These are phyloP conservation scores for Phyllopteryx taeniolatus DNA, from an alignment of 2,113 vertebrate species.

Conservation along the genomic window DNA sequence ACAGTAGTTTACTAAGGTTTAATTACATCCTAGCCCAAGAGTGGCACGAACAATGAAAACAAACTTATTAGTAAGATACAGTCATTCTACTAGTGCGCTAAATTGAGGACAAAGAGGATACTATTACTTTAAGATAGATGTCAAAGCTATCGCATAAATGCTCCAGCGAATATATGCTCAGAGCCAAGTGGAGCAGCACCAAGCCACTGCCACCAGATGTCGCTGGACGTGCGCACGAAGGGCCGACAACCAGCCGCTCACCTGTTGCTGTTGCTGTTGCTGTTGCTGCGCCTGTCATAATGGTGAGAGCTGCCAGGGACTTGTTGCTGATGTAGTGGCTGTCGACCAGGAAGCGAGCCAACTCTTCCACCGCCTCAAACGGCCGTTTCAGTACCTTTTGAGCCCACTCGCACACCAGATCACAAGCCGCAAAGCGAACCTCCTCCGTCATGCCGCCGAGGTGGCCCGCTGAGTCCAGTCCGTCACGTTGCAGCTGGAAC, in stretches of 20 bases:
- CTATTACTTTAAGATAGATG: too few relatives aligned
- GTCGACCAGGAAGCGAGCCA: conserved; percentile 95
- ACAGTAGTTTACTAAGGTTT: too few relatives aligned
- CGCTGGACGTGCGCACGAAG: conserved; percentile 17
- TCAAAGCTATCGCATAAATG: too few relatives aligned
- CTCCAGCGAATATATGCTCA: too few relatives aligned
- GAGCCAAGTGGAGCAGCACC: conserved; percentile 7
- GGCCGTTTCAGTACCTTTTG: conserved; percentile 97
- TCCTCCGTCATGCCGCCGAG: conserved; percentile 87
- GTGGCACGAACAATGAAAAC: too few relatives aligned
- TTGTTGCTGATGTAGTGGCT: conserved; percentile 98
- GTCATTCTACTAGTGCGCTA: too few relatives aligned
- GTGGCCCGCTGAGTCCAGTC: conserved; percentile 81
- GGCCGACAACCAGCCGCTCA: conserved; percentile 42
- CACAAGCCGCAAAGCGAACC: conserved; percentile 88
- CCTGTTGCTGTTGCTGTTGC: conserved; percentile 85
- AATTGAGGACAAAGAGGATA: too few relatives aligned
- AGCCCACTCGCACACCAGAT: conserved; percentile 97
- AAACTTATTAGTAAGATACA: too few relatives aligned
- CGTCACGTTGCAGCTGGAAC: conserved; percentile 80
- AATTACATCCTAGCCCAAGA: too few relatives aligned
- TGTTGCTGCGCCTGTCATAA: conserved; percentile 89
- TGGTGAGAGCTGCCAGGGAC: conserved; percentile 92
- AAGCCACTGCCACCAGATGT: conserved; percentile 52
- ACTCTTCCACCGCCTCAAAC: conserved; percentile 90